Base-by-base conservation (phyloP, 2,797 vertebrate genomes). In the Leuciscus waleckii region DNA sequence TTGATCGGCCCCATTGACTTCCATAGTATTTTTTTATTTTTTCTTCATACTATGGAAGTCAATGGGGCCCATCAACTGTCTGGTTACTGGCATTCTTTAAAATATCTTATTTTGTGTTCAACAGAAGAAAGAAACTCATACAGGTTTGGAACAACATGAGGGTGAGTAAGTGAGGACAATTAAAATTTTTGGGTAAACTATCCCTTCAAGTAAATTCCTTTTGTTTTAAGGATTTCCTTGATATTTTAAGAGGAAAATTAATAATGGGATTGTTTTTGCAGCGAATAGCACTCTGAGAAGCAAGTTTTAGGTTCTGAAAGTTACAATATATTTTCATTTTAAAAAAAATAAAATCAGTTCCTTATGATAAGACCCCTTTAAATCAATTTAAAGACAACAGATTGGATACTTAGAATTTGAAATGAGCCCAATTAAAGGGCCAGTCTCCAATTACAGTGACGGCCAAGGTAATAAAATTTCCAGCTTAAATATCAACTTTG, bases 131-230 rank as follows among this genome's bases (percentile, higher is more conserved):
- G 49, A 19, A 51, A 19, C 16, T 19, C 5, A 7, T 21, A 7
- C 7, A 56, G 21, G 21, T 56, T 56, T 56, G 7, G 8, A 56
- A 10, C 54, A 58, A 58, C 54, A 21, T 56, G 7, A 56, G 7
- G 7, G 19, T 5, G 17, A 54, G 51, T 54, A 19, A 54, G 2
- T 19, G 17, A 7, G 7, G 49, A 19, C 17, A 23, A 23, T 56
- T 23, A 0, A 0, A 1, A 0, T 4, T 10, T 58, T 11, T 11
- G 9, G 1, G 9, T 58, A 9, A n/a, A n/a, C 23, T 10, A n/a
- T n/a, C 56, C 56, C 9, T 58, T 8, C 1, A 29, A 26, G 23
- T 29, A 77, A 77, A 77, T 61, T n/a, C 8, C 39, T 77, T 46
- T 39, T 41, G 54, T 78, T 77, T 77, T 3, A 61, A 56, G 13